Base-by-base conservation (phyloP, 35 echinoderm and acorn worm species). In the Holothuria glaberrima region DNA sequence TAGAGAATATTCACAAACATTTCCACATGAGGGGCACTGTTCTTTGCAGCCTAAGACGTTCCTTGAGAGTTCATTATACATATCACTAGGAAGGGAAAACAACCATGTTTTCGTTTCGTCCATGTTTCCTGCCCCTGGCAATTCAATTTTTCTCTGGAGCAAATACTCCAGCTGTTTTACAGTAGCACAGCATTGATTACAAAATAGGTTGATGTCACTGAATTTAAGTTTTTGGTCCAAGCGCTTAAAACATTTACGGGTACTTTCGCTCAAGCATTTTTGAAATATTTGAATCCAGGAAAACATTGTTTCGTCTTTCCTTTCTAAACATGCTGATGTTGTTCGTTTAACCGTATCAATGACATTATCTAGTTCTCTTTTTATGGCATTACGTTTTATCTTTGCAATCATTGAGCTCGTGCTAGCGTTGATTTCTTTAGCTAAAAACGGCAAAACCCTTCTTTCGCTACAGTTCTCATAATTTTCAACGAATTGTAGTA, bases 71-170 rank as follows among this genome's bases (percentile, higher is more conserved):
- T 72, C 68, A 10, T 31, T 72, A 33, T 72, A 33, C 34, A 72
- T 72, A 5, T 31, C 0, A 16, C 1, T 33, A 5, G 68, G 68
- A 18, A 72, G 29, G 6, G 68, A 72, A 27, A 30, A 9, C 6
- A 72, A 33, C 68, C 68, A 72, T 72, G 22, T 72, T 30, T 12
- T 72, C 18, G 68, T 72, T 30, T 72, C 68, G 18, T 72, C 68
- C 68, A 72, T 5, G 29, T 72, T 72, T 5, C 68, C 68, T 72
- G 0, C 34, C 21, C 28, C 16, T 31, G 68, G 68, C 5, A 72
- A 24, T 12, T 27, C 34, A 16, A 72, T 72, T 29, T 6, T 18
- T 14, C 7, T 16, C 28, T 72, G 27, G 28, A 72, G 68, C 0
- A 18, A 10, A 0, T 27, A 0, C 28, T 72, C 28, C 28, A 72